A percentile compares a stretch with the other conserved stretches of the same genome.
phyloP scores from a whole-genome alignment of 2,888 invertebrate genomes.

The Nesidiocoris tenuis region DNA sequence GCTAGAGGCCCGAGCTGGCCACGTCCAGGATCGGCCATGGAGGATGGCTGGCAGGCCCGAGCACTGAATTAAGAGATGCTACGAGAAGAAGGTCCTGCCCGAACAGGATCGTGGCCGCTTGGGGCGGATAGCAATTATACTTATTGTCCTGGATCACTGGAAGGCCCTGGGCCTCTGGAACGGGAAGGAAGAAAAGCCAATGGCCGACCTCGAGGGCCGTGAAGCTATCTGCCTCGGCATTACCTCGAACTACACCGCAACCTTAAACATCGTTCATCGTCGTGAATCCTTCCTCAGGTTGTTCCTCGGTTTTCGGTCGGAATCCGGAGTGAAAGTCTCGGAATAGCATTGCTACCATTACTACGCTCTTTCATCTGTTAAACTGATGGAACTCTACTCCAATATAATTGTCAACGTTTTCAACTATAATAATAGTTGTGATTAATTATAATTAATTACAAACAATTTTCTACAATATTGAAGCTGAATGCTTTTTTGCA shows the following conservation, averaged over 20 bases:
- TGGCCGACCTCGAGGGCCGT: slow-evolving; percentile 38
- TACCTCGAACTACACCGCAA: background rate
- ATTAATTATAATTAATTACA: too few relatives aligned
- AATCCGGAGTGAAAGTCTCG: background rate
- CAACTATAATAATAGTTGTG: too few relatives aligned
- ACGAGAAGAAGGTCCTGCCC: background rate
- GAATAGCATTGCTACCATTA: too few relatives aligned
- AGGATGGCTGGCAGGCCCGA: background rate
- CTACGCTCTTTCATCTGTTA: too few relatives aligned
- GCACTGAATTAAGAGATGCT: background rate
- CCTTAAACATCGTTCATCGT: background rate
- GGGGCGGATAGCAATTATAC: slow-evolving; percentile 44
- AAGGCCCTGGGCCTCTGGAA: background rate
- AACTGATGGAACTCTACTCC: too few relatives aligned
- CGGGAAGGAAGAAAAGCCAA: slow-evolving; percentile 24
- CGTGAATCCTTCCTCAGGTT: background rate
- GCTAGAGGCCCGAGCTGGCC: slow-evolving; percentile 30
- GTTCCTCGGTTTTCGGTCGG: background rate
- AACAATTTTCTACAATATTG: too few relatives aligned
- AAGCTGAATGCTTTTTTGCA: too few relatives aligned
- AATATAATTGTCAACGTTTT: too few relatives aligned
- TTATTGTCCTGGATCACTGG: slow-evolving; percentile 41
- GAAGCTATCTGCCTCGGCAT: background rate
- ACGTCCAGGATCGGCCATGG: background rate
- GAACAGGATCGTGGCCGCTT: slow-evolving; percentile 41